Conservation (phyloP, 2,888 invertebrate species). For the Stenurella melanura region DNA sequence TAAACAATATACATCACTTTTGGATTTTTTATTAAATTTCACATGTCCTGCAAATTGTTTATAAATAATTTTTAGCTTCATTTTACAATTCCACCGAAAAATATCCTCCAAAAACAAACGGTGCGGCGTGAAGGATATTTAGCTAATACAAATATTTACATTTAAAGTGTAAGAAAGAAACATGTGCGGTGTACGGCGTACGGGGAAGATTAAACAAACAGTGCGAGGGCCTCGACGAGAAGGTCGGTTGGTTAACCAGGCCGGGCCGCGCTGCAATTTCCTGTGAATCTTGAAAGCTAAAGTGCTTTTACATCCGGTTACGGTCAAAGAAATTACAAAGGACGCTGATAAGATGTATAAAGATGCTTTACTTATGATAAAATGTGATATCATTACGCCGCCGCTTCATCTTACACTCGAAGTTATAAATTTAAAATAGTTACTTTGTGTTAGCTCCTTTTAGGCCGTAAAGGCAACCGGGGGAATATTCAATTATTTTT, state of each 20-base stretch:
- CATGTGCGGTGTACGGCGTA: conserved; percentile 36
- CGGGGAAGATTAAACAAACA: conserved; percentile 58
- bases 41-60: background rate
- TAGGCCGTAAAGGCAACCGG: background rate
- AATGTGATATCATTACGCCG: conserved; percentile 57
- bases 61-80: background rate
- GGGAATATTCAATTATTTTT: conserved; percentile 17
- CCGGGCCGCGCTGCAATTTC: conserved; percentile 63
- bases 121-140: conserved; percentile 19
- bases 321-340: conserved; percentile 64
- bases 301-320: conserved; percentile 67
- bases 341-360: conserved; percentile 63
- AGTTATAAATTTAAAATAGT: conserved; percentile 23
- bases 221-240: conserved; percentile 48
- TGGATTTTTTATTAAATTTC: too few relatives aligned
- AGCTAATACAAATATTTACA: conserved; percentile 34
- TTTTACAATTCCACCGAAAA: background rate
- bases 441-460: conserved; percentile 15
- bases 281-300: conserved; percentile 66
- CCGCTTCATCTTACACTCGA: conserved; percentile 13
- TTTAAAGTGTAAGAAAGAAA: conserved; percentile 39
- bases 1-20: too few relatives aligned
- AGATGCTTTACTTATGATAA: conserved; percentile 62
- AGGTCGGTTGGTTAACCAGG: conserved; percentile 54
- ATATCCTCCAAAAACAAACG: background rate